These are phyloP conservation scores for Leucoraja erinaceus DNA, from an alignment of 2,113 vertebrate genomes.

Conservation along the genomic window DNA sequence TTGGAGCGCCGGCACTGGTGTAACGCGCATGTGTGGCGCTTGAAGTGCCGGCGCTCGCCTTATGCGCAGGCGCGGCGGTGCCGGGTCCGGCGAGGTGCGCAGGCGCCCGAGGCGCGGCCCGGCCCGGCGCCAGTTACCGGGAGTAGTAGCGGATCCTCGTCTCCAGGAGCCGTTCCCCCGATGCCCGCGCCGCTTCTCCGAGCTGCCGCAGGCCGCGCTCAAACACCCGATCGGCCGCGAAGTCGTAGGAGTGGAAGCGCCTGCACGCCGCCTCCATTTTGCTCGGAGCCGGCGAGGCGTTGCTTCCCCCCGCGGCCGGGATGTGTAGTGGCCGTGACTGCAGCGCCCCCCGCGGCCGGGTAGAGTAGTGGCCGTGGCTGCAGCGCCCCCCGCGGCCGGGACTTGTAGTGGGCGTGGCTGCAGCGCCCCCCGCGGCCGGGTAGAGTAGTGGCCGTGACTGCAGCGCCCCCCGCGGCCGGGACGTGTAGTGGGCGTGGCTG, in stretches of 20 bases:
- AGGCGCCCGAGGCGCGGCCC: neutral
- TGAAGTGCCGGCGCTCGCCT: too few relatives aligned
- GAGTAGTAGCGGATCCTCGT: neutral
- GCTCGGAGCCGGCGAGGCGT: too few relatives aligned
- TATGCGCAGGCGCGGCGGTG: too few relatives aligned
- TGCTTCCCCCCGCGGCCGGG: neutral
- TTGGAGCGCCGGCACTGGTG: neutral
- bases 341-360: too few relatives aligned
- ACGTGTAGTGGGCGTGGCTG: neutral
- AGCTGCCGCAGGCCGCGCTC: neutral
- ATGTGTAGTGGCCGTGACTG: neutral
- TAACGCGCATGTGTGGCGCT: neutral
- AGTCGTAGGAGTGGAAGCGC: neutral
- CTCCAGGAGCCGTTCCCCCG: neutral
- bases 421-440: slow-evolving; percentile 22
- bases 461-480: neutral
- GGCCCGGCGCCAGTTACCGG: neutral
- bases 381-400: too few relatives aligned
- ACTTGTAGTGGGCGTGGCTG: neutral
- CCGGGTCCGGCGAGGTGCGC: neutral
- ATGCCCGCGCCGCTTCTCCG: neutral
- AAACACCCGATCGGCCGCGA: neutral
- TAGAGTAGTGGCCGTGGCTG: too few relatives aligned
- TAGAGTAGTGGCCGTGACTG: neutral
- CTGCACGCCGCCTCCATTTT: neutral